Conservation (phyloP, 2,888 invertebrate species). For the Ormyrus pomaceus region DNA sequence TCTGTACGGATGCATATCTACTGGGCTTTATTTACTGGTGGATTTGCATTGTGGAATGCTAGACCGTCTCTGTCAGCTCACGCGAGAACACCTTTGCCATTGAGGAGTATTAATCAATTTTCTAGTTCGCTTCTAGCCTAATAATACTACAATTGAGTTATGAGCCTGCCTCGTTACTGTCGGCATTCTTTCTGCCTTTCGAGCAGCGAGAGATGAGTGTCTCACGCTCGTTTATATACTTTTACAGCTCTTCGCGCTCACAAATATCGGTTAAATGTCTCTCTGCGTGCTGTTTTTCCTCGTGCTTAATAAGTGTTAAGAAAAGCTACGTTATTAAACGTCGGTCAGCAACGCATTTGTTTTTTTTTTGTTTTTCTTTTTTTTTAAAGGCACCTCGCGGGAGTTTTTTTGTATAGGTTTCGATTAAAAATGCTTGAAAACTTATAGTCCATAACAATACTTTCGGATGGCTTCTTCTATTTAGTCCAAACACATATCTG, state of each 20-base stretch:
- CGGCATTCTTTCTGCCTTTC: slow-evolving; percentile 2
- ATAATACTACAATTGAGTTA: slow-evolving; percentile 44
- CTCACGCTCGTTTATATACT: not conserved
- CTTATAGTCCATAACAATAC: slow-evolving; percentile 19
- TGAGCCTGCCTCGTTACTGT: not conserved
- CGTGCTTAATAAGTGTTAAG: not conserved
- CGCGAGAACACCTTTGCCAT: slow-evolving; percentile 33
- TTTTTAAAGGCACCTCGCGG: slow-evolving; percentile 17
- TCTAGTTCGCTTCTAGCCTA: slow-evolving; percentile 23
- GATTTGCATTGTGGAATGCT: slow-evolving; percentile 11
- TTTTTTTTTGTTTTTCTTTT: too few species aligned
- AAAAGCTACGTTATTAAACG: slow-evolving; percentile 4
- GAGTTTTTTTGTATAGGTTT: not conserved
- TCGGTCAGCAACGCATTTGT: slow-evolving; percentile 44
- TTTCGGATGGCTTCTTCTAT: slow-evolving; percentile 16
- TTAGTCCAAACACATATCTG: slow-evolving; percentile 67
- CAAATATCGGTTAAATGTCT: not conserved
- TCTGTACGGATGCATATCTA: not conserved
- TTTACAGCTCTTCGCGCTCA: not conserved
- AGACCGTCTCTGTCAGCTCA: not conserved
- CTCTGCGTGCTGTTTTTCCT: not conserved
- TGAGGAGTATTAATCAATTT: not conserved
- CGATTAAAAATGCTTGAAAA: slow-evolving; percentile 42
- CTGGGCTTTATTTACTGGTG: slow-evolving; percentile 4
- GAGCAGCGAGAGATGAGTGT: not conserved